These are phyloP conservation scores for Alectoris magna DNA, from an alignment of 2,797 vertebrate species.

Conservation along the genomic window DNA sequence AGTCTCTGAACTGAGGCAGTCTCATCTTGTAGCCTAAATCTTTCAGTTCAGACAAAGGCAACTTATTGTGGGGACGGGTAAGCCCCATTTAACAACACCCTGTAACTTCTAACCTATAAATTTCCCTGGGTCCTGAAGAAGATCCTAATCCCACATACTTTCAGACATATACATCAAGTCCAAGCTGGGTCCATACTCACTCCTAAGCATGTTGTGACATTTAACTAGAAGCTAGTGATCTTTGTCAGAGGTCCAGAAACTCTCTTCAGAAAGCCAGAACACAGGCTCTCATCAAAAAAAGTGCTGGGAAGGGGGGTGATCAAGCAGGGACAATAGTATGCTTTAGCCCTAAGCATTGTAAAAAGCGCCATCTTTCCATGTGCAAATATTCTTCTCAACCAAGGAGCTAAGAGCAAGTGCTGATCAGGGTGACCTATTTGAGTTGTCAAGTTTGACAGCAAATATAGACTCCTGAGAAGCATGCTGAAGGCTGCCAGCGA, in stretches of 20 bases:
- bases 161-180: neutral
- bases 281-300: neutral
- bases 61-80: neutral
- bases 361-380: neutral
- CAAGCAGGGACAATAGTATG: fast-evolving
- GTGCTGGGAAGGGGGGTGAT: fast-evolving
- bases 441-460: neutral
- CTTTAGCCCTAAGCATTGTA: neutral
- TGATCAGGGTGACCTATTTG: neutral
- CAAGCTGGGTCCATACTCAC: neutral
- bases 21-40: neutral
- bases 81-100: neutral
- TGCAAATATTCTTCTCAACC: neutral
- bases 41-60: neutral
- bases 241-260: neutral
- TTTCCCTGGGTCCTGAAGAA: neutral
- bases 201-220: neutral
- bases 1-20: neutral
- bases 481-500: neutral
- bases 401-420: neutral
- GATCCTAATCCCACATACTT: neutral
- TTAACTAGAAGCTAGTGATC: neutral
- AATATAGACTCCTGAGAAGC: neutral
- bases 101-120: fast-evolving
- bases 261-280: neutral